Evolutionary conservation across 2,113 vertebrate species (phyloP), one percentile per base, ranked within the genome.

Genomic region (Lasiurus cinereus): DNA sequence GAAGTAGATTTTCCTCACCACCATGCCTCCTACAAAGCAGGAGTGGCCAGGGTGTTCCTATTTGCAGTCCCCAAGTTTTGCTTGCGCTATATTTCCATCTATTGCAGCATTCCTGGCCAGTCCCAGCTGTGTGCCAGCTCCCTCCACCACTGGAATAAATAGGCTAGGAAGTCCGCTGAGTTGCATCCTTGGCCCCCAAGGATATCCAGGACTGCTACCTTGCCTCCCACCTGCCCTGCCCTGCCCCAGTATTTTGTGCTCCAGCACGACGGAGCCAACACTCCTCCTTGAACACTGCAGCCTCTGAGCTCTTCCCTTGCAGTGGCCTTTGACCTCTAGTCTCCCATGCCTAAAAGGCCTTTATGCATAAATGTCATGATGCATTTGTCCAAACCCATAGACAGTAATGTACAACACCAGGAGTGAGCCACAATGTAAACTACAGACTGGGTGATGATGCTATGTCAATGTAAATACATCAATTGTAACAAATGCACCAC

Each of bases 401-500:
- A 31, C 27, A 64, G 62, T 31, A 73, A 76, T 3, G 3, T n/a
- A 22, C 9, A 64, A 3, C 13, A 64, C 1, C n/a, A 69, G 77
- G 22, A 59, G 12, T 14, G 50, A 80, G 46, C 43, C n/a, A 8
- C 70, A 43, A 29, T 8, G 19, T 50, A 27, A 78, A 52, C 48
- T 21, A 43, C 1, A 8, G 36, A 43, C 56, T 62, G 46, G 1
- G 12, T 62, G 46, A 22, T 69, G 18, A 70, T 4, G 46, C 33
- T 15, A 2, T 22, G 18, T 43, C 46, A 21, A 0, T 56, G 39
- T 0, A 33, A 73, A 15, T 67, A 46, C 33, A 15, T 18, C 21
- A n/a, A 1, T 3, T 79, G 6, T 78, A 69, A 22, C 5, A 54
- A 48, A 50, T 0, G 3, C 1, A 15, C 13, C 27, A 19, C 6